Base-by-base conservation (phyloP, 2,888 invertebrate genomes). In the Sphaeridia pumilis region DNA sequence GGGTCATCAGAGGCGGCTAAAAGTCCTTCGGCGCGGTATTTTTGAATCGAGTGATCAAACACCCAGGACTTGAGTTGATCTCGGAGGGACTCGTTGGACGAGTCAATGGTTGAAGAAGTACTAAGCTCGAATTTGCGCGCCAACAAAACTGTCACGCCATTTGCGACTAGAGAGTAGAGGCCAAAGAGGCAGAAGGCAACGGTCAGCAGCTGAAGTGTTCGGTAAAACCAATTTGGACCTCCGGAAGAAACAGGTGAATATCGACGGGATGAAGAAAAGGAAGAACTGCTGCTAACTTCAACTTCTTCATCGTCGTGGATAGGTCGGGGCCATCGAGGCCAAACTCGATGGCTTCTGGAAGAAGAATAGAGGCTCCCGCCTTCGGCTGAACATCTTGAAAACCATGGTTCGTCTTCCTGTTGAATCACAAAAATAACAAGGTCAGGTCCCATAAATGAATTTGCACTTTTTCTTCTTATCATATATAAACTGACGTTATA, bases 151-250 rank as follows among this genome's bases (percentile, higher is more conserved):
- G 58, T 56, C 45, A 60, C 41, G 26, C 61, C 52, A 47, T 58
- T 63, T 55, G 58, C 56, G 63, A 63, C 63, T 63, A 63, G 61
- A 57, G 61, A 59, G 45, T 60, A 60, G 17, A 60, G 24, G 34
- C 63, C 59, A 43, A 61, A 49, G 34, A 52, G 54, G 31, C 58
- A 56, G 17, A 63, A 58, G 10, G 60, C 49, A 44, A 63, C 42
- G 49, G 58, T 61, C 28, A 56, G 48, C 46, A 61, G 47, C 46
- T 46, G 46, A 17, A 46, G 35, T 17, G 46, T 46, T 22, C 46
- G 46, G 20, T 22, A 46, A 35, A 46, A 27, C 7, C 17, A 24
- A 21, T 46, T 46, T 24, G 21, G 17, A n/a, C n/a, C n/a, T n/a
- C n/a, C n/a, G n/a, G n/a, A n/a, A n/a, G n/a, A n/a, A n/a, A n/a